phyloP scores from a whole-genome alignment of 2,888 invertebrate species.

The Monochamus alternatus region DNA sequence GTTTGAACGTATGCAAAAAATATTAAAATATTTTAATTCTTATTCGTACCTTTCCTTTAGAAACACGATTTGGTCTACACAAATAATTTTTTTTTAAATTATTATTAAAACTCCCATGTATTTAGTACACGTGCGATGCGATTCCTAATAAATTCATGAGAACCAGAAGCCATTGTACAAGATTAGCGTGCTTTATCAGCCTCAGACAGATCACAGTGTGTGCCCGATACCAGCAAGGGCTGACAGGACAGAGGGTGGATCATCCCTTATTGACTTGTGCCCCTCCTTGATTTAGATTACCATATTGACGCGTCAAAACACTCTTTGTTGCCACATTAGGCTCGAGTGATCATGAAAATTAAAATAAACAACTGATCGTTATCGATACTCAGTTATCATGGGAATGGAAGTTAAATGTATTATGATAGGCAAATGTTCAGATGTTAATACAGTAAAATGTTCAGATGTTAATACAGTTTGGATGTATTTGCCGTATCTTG shows the following conservation, averaged over 20 bases:
- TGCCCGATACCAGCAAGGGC: conserved; percentile 36
- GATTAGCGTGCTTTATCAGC: conserved; percentile 48
- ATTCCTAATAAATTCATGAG: conserved; percentile 32
- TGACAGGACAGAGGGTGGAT: conserved; percentile 44
- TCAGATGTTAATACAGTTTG: no score
- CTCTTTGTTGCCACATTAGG: conserved; percentile 59
- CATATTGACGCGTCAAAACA: conserved; percentile 62
- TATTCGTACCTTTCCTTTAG: no score
- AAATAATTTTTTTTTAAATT: no score
- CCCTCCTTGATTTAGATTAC: conserved; percentile 55
- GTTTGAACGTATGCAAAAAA: no score
- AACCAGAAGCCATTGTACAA: conserved; percentile 40
- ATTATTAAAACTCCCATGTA: no score
- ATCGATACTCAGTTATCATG: conserved; percentile 29
- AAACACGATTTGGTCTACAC: no score
- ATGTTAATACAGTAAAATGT: no score
- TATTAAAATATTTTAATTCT: no score
- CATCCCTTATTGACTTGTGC: conserved; percentile 55
- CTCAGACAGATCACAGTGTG: conserved; percentile 44
- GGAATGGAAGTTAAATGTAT: conserved; percentile 17
- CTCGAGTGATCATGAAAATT: conserved; percentile 59
- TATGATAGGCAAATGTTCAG: no score
- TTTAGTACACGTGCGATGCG: background rate
- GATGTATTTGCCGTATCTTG: no score
- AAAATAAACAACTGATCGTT: conserved; percentile 51